These are phyloP conservation scores for Nymphalis io DNA, from an alignment of 1,140 invertebrate genomes.

Conservation along the genomic window DNA sequence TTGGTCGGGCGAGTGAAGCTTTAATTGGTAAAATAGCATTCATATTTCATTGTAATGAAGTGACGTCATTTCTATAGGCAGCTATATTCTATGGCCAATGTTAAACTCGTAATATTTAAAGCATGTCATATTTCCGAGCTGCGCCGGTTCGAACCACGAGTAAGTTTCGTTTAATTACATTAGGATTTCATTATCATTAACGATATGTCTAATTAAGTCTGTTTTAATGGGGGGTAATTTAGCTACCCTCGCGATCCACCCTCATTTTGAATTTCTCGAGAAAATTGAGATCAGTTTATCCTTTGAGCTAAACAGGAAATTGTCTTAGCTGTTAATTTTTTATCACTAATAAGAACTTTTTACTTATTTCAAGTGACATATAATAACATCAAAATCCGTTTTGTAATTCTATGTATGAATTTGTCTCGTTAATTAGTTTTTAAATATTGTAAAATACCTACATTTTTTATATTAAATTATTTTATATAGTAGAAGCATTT, in stretches of 20 bases:
- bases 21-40: no score
- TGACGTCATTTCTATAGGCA: neutral
- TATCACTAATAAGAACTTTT: neutral
- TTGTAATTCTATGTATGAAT: no score
- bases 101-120: constrained; percentile 9
- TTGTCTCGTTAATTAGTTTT: no score
- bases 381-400: no score
- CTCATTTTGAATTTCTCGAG: neutral
- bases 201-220: constrained; percentile 15
- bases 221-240: constrained; percentile 10
- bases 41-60: neutral
- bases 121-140: neutral
- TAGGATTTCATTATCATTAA: constrained; percentile 17
- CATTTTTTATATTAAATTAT: no score
- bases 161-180: constrained; percentile 15
- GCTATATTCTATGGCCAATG: neutral
- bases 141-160: constrained; percentile 6
- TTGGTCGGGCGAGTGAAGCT: no score
- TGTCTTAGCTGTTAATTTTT: neutral
- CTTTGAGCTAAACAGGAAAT: constrained; percentile 7
- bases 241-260: neutral
- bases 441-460: no score
- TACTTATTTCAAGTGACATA: no score
- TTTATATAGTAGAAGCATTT: no score
- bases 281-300: neutral